Percentiles rank a stretch among this genome's conserved stretches.
Conservation (phyloP, 1,140 invertebrate species). For the Apis cerana region DNA sequence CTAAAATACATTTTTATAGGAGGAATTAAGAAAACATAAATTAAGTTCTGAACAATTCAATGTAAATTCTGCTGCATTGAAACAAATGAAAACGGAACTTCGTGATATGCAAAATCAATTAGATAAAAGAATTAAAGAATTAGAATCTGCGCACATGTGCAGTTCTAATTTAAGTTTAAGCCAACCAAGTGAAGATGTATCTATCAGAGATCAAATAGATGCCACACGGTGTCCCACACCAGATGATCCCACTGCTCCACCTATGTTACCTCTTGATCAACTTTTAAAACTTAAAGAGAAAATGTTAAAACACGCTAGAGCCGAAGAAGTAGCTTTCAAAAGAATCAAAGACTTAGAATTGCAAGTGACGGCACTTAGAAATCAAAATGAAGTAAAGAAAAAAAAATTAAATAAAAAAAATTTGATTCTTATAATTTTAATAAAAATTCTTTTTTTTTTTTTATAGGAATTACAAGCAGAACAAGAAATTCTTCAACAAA, state of each 20-base stretch:
- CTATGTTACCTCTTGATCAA: slow-evolving; percentile 81
- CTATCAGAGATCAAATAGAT: slow-evolving; percentile 85
- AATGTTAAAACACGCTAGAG: slow-evolving; percentile 84
- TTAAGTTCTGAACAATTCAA: slow-evolving; percentile 82
- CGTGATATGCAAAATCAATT: slow-evolving; percentile 83
- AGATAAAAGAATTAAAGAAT: slow-evolving; percentile 85
- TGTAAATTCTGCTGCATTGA: slow-evolving; percentile 80
- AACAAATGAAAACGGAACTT: slow-evolving; percentile 82
- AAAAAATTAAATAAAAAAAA: neutral
- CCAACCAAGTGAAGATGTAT: slow-evolving; percentile 90
- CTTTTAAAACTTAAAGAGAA: slow-evolving; percentile 85
- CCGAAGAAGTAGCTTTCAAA: slow-evolving; percentile 88
- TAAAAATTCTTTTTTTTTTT: neutral
- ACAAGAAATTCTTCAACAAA: slow-evolving; percentile 89
- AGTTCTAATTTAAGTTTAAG: slow-evolving; percentile 83
- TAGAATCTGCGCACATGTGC: slow-evolving; percentile 86
- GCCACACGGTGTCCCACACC: slow-evolving; percentile 75
- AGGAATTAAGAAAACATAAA: slow-evolving; percentile 83
- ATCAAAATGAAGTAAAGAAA: slow-evolving; percentile 81
- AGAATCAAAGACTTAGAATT: slow-evolving; percentile 88
- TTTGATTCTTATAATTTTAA: neutral
- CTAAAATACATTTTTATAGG: slow-evolving; percentile 58
- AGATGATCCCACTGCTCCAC: slow-evolving; percentile 75
- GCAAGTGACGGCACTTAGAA: slow-evolving; percentile 83
- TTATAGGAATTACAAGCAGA: slow-evolving; percentile 87